A percentile compares a stretch with the other conserved stretches of the same genome.
These are phyloP conservation scores for Gymnothorax reevesii DNA, from an alignment of 2,797 vertebrate species.

Conservation along the genomic window DNA sequence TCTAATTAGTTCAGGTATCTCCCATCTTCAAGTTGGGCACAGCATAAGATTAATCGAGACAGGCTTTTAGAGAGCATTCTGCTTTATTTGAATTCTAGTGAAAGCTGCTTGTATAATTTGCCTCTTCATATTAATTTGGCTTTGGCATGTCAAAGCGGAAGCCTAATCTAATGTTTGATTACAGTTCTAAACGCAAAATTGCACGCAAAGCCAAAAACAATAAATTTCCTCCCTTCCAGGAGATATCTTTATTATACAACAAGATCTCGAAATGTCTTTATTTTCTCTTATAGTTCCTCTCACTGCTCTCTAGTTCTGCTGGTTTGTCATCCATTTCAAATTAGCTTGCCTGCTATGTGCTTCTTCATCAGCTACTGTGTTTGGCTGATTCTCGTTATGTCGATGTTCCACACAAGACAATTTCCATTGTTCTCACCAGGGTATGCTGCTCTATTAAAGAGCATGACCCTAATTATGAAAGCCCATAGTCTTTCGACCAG, in stretches of 20 bases:
- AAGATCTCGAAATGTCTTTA: not conserved
- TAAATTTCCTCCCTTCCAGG: not conserved
- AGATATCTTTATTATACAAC: conserved; percentile 4
- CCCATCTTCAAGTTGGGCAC: not conserved
- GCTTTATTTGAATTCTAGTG: not conserved
- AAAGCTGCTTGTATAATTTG: not conserved
- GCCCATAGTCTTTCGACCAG: not conserved
- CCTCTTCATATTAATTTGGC: not conserved
- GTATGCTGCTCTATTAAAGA: not conserved
- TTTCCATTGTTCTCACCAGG: not conserved
- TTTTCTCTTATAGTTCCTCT: not conserved
- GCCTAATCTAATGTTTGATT: not conserved
- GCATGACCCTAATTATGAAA: conserved; percentile 1
- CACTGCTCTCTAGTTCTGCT: conserved; percentile 4
- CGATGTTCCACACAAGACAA: not conserved
- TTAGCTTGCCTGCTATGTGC: not conserved
- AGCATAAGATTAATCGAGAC: not conserved
- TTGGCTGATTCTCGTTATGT: not conserved
- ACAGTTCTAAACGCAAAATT: conserved; percentile 12
- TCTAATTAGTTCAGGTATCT: conserved; percentile 12
- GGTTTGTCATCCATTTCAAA: not conserved
- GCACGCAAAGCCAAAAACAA: not conserved
- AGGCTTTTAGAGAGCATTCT: not conserved
- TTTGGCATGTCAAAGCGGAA: not conserved
- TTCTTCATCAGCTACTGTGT: not conserved